These are phyloP conservation scores for Teleopsis dalmanni DNA, from an alignment of 1,140 invertebrate species.

Conservation along the genomic window DNA sequence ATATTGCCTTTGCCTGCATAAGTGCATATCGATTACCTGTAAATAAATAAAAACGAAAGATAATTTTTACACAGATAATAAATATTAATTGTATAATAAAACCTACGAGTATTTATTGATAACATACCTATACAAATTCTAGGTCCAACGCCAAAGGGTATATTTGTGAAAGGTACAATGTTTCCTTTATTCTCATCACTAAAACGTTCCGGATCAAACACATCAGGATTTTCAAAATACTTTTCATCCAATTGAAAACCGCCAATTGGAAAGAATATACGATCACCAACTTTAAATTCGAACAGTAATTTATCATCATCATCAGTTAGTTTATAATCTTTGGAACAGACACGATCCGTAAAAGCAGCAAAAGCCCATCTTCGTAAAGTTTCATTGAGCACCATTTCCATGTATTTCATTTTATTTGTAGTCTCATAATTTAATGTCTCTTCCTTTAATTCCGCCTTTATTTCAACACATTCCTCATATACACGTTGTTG, in stretches of 20 bases:
- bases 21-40: slow-evolving; percentile 39
- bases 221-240: slow-evolving; percentile 47
- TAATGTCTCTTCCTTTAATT: slow-evolving; percentile 42
- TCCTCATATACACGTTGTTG: slow-evolving; percentile 54
- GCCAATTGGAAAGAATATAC: slow-evolving; percentile 38
- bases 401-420: slow-evolving; percentile 60
- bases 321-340: slow-evolving; percentile 42
- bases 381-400: slow-evolving; percentile 52
- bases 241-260: slow-evolving; percentile 44
- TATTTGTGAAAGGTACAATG: slow-evolving; percentile 21
- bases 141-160: slow-evolving; percentile 43
- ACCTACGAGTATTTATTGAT: slow-evolving; percentile 24
- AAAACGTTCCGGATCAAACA: slow-evolving; percentile 49
- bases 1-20: slow-evolving; percentile 44
- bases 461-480: slow-evolving; percentile 42
- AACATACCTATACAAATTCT: slow-evolving; percentile 43
- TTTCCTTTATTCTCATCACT: slow-evolving; percentile 41
- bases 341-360: slow-evolving; percentile 48
- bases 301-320: neutral
- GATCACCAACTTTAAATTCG: slow-evolving; percentile 11
- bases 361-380: slow-evolving; percentile 48
- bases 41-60: neutral
- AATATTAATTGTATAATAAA: neutral
- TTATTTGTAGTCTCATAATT: slow-evolving; percentile 48
- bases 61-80: too few species aligned